phyloP scores from a whole-genome alignment of 2,113 vertebrate species.

The Rhineura floridana region DNA sequence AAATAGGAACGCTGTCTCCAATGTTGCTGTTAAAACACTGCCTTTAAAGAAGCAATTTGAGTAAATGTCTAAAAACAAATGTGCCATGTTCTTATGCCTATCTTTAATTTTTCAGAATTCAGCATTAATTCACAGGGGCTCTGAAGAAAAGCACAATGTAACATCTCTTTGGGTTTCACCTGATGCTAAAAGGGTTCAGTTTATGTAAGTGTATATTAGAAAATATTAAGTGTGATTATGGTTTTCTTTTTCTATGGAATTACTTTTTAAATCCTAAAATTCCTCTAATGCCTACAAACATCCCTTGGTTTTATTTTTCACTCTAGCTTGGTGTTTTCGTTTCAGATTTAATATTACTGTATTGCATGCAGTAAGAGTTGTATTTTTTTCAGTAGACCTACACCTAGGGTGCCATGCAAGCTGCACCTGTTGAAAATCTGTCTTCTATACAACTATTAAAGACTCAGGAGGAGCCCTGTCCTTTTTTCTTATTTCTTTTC shows the following conservation, averaged over 20 bases:
- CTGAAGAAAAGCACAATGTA: slow-evolving; percentile 7
- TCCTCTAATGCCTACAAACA: neutral
- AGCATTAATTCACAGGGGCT: slow-evolving; percentile 16
- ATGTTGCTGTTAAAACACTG: neutral
- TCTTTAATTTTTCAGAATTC: slow-evolving; percentile 29
- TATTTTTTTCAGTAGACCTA: neutral
- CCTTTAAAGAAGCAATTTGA: neutral
- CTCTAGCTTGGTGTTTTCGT: neutral
- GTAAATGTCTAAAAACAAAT: neutral
- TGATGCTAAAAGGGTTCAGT: slow-evolving; percentile 19
- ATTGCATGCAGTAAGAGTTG: neutral
- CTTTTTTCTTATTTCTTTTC: too few species aligned
- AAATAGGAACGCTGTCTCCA: neutral
- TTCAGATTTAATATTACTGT: neutral
- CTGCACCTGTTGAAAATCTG: too few species aligned
- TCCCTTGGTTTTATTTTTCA: neutral
- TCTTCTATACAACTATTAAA: too few species aligned
- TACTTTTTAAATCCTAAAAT: neutral
- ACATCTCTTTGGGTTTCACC: slow-evolving; percentile 17
- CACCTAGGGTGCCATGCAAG: too few species aligned
- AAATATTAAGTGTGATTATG: neutral
- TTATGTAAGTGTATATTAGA: slow-evolving; percentile 17
- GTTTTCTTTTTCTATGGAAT: neutral
- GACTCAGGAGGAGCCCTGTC: too few species aligned
- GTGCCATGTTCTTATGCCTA: neutral